Evolutionary conservation across 2,113 vertebrate species (phyloP), one percentile per base, ranked within the genome.

Genomic region (Atlantisia rogersi): DNA sequence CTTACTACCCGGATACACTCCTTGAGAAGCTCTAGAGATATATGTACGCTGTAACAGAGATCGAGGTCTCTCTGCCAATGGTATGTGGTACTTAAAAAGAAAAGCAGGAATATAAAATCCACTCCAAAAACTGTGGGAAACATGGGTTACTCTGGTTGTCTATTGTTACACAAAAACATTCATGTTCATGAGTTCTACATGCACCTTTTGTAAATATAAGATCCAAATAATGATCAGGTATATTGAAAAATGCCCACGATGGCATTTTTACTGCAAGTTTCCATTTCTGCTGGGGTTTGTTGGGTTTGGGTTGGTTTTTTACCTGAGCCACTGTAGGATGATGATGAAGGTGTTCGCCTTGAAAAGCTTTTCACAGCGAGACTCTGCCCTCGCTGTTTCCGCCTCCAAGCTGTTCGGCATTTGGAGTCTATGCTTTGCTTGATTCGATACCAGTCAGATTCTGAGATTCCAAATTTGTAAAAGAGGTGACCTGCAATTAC

Each of bases 401-500:
- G 98, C 81, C 99, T 98, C 99, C 99, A 99, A 3, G 99, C 99
- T 4, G 99, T 99, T 44, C 99, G 98, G 95, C 99, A 99, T 91
- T 99, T 99, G 80, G 99, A 99, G 94, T 99, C 99, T 3, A 99
- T 99, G 97, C 99, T 99, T 93, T 99, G 99, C 88, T 99, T 99
- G 97, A 99, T 99, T 15, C 99, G 98, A 64, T 99, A 99, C 99
- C 99, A 99, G 97, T 99, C 99, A 0, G 99, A 99, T 74, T 99
- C 99, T 0, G 98, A 98, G 97, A 99, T 99, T 39, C 98, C 98
- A 77, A 99, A 99, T 77, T 99, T 99, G 95, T 99, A 98, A 90
- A 99, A 99, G 19, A 99, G 98, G 95, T 99, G 99, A 97, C 99
- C 99, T 99, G 88, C 7, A 68, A 82, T 46, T 12, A 78, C 15